Percentiles rank a stretch among this genome's conserved stretches.
Conservation (phyloP, 1,140 invertebrate species). For the Drosophila kurseongensis region DNA sequence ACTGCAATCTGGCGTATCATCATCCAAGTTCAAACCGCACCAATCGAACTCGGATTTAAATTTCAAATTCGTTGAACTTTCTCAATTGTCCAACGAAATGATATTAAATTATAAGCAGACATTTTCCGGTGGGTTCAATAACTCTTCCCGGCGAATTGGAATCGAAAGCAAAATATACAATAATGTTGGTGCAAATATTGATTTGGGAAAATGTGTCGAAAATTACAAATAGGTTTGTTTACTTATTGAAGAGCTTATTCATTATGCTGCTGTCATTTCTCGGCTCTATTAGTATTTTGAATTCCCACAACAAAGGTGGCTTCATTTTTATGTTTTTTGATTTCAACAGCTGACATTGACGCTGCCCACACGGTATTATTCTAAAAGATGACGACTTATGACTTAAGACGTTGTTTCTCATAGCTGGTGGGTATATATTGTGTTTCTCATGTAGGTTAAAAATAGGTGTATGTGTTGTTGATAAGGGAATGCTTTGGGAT, state of each 20-base stretch:
- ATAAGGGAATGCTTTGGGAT: slow-evolving; percentile 7
- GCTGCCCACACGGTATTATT: slow-evolving; percentile 27
- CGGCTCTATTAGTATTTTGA: slow-evolving; percentile 18
- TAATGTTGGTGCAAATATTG: slow-evolving; percentile 18
- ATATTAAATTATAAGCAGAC: slow-evolving; percentile 65
- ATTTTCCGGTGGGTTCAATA: slow-evolving; percentile 65
- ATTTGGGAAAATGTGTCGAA: slow-evolving; percentile 18
- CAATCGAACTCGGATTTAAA: slow-evolving; percentile 51
- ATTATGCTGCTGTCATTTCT: slow-evolving; percentile 18
- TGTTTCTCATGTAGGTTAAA: slow-evolving; percentile 20
- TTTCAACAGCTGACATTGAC: slow-evolving; percentile 33
- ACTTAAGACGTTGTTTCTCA: slow-evolving; percentile 25
- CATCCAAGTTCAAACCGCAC: slow-evolving; percentile 28
- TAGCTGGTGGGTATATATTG: slow-evolving; percentile 1
- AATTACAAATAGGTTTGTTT: slow-evolving; percentile 21
- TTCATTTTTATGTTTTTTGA: slow-evolving; percentile 6
- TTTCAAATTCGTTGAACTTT: slow-evolving; percentile 74
- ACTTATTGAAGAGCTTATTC: slow-evolving; percentile 10
- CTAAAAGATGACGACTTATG: slow-evolving; percentile 41
- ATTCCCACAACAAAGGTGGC: slow-evolving; percentile 32
- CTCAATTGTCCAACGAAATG: slow-evolving; percentile 61
- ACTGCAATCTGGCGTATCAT: slow-evolving; percentile 13
- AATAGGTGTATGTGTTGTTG: slow-evolving; percentile 11
- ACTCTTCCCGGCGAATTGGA: slow-evolving; percentile 43
- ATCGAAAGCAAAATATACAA: slow-evolving; percentile 62